Evolutionary conservation across 92 coral and sea anemone species (phyloP), one percentile per base, ranked within the genome.

Genomic region (Virgularia gustaviana): DNA sequence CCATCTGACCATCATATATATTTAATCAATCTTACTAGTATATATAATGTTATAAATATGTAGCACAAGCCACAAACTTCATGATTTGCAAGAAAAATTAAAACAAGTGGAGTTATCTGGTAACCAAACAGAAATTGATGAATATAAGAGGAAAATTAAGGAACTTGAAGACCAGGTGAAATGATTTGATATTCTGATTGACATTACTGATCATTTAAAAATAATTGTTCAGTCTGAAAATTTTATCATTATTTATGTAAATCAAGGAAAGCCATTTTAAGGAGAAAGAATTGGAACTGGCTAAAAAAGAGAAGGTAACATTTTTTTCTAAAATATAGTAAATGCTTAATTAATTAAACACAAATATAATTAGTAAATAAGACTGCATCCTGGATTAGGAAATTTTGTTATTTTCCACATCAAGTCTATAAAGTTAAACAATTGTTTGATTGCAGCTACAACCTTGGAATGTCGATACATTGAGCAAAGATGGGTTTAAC

Each of bases 391-490:
- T 47, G 6, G 45, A 39, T 39, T 39, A 7, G 45, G 9, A 47
- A 47, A 15, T 47, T 47, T 47, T 47, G 55, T 15, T 15, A 15
- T 15, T 15, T 47, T 47, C 15, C 18, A 47, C 3, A 4, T 15
- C 22, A n/a, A n/a, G n/a, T n/a, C n/a, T n/a, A n/a, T n/a, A n/a
- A n/a, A n/a, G n/a, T n/a, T n/a, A n/a, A n/a, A n/a, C n/a, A n/a
- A n/a, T n/a, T n/a, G n/a, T n/a, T 51, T 19, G 15, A 20, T 64
- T 44, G 45, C 74, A 88, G 95, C 79, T 83, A 83, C 88, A 84
- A 28, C 96, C 96, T 16, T 86, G 87, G 83, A 89, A 86, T 89
- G 96, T 89, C 27, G 96, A 89, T 52, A 89, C 96, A 4, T 76
- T 89, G 20, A 89, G 96, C 52, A 87, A 89, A 24, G 96, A 84